A percentile compares a stretch with the other conserved stretches of the same genome.
Evolutionary conservation across 2,888 invertebrate species (phyloP).

Genomic region (Laspeyria flexula): DNA sequence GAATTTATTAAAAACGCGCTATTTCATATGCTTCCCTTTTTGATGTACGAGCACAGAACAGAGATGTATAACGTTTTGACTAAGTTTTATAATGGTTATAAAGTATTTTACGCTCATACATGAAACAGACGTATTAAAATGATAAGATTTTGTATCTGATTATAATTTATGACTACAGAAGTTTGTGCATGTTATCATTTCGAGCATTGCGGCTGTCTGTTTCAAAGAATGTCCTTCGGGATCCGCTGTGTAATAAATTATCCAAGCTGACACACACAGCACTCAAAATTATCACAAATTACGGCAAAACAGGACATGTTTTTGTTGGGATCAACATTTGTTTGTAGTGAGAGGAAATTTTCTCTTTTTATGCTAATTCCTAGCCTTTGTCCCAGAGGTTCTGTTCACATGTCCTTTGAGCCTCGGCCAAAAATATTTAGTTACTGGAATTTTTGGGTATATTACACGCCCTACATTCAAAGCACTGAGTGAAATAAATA

Average conservation of each 20-base stretch:
- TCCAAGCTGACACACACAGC: conserved; percentile 21
- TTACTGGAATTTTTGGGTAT: neutral
- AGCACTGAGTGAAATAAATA: neutral
- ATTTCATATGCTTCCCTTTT: conserved; percentile 2
- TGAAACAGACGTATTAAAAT: conserved; percentile 22
- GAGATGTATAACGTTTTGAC: neutral
- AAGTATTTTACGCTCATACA: conserved; percentile 24
- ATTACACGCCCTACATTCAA: neutral
- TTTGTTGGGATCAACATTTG: conserved; percentile 31
- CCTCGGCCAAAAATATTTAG: neutral
- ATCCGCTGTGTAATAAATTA: conserved; percentile 41
- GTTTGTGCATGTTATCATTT: no score
- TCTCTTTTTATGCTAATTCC: conserved; percentile 20
- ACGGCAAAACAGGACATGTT: conserved; percentile 31
- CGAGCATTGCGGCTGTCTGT: conserved; percentile 28
- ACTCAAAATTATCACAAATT: conserved; percentile 33
- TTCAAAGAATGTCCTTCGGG: conserved; percentile 33
- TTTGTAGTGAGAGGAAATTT: conserved; percentile 17
- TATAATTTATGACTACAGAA: conserved; percentile 25
- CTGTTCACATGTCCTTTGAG: neutral
- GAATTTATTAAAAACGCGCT: neutral
- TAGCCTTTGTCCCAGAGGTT: neutral
- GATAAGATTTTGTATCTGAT: conserved; percentile 21
- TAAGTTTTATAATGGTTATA: conserved; percentile 15
- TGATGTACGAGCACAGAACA: no score